Conservation (phyloP, 2,797 vertebrate species). For the Loriculus beryllinus region DNA sequence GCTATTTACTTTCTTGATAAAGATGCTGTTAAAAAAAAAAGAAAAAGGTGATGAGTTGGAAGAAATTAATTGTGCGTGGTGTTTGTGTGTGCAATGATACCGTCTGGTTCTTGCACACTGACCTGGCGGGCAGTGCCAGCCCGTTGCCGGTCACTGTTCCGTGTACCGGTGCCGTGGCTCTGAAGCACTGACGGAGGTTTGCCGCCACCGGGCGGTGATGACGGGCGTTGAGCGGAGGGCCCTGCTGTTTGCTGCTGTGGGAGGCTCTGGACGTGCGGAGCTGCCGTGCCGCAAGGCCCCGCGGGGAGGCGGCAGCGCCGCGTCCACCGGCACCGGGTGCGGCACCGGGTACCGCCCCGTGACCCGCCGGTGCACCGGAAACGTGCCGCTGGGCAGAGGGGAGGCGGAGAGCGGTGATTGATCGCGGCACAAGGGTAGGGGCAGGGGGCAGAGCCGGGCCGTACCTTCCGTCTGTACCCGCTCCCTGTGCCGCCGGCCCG, state of each 20-base stretch:
- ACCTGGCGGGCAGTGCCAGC: rapidly evolving
- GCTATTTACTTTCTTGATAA: not conserved
- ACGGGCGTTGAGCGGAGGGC: not conserved
- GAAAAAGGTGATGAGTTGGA: not conserved
- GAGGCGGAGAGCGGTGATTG: not conserved
- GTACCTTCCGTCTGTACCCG: not conserved
- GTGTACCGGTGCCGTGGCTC: not conserved
- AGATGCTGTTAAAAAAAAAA: not conserved
- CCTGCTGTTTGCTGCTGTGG: not conserved
- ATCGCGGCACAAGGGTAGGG: not conserved
- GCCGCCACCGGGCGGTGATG: not conserved
- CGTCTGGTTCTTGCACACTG: rapidly evolving
- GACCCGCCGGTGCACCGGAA: not conserved
- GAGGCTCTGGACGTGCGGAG: not conserved
- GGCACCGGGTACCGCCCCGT: not conserved
- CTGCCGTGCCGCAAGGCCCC: too few relatives aligned
- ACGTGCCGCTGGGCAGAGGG: not conserved
- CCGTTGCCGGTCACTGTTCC: rapidly evolving
- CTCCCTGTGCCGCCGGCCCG: not conserved
- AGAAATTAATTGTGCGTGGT: too few relatives aligned
- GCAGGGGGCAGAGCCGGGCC: not conserved
- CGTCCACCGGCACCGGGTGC: too few relatives aligned
- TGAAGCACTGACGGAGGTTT: not conserved
- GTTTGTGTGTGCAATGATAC: rapidly evolving
- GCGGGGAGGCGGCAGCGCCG: not conserved